Evolutionary conservation across 2,113 vertebrate species (phyloP), one percentile per base, ranked within the genome.

Genomic region (Aleadryas rufinucha): DNA sequence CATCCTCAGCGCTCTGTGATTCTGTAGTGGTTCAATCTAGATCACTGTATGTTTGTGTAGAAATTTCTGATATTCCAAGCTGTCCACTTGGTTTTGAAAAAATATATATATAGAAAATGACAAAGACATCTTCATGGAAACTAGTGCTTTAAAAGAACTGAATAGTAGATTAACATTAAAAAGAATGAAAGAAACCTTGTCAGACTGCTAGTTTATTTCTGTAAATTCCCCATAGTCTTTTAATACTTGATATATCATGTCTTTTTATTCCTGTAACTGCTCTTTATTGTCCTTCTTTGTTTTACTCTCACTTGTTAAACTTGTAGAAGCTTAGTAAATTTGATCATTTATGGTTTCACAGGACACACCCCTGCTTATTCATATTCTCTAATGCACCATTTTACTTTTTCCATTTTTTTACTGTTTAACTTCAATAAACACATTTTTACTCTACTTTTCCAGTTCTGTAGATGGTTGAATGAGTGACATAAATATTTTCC

Each of bases 181-280:
- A 83, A 65, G 39, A 78, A 61, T 16, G 24, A 63, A 68, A 54
- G 28, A 45, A 87, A 33, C 12, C 8, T 57, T 80, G 30, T 50
- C 33, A 77, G 64, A 57, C 45, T 52, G 35, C n/a, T 87, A 13
- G 21, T 59, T 72, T 82, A 53, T 80, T 61, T 54, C 27, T 41
- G 10, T 89, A 33, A 75, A 74, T 63, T 84, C 39, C 10, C 33
- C 18, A 17, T 30, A 54, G 42, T 16, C 33, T 87, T 81, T 70
- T 70, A 41, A 42, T 57, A 54, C 35, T 87, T 92, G 15, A 13
- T 82, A 6, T 74, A 16, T 52, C 2, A 21, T 77, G 16, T 49
- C 20, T 78, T 80, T 89, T 61, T 61, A 65, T 52, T 70, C 44
- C 44, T 87, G 13, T 85, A 71, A 92, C n/a, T 74, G 39, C 35